Conservation (phyloP, 2,888 invertebrate genomes). For the Pandemis heparana region DNA sequence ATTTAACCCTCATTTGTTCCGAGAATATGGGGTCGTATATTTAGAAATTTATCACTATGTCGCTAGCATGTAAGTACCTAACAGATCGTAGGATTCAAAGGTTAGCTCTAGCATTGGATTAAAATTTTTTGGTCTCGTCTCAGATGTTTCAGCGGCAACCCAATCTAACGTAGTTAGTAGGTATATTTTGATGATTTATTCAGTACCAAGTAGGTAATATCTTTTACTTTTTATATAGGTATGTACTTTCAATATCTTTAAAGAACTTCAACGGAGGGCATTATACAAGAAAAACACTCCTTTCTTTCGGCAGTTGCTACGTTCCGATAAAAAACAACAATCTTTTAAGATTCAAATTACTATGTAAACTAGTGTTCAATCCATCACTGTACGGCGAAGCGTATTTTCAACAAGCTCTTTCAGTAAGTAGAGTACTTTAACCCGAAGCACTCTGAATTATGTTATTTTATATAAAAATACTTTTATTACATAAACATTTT, state of each 20-base stretch:
- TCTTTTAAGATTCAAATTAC: slow-evolving; percentile 30
- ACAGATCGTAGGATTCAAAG: no score
- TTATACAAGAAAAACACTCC: neutral
- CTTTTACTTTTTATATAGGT: no score
- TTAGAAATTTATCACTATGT: slow-evolving; percentile 17
- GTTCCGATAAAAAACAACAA: slow-evolving; percentile 18
- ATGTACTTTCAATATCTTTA: neutral
- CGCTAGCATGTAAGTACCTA: neutral
- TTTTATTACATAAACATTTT: no score
- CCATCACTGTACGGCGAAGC: slow-evolving; percentile 28
- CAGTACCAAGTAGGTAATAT: no score
- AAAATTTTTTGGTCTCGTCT: no score
- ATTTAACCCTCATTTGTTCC: slow-evolving; percentile 21
- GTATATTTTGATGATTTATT: neutral
- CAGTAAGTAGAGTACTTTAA: neutral
- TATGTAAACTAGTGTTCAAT: slow-evolving; percentile 20
- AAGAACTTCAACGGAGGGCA: neutral
- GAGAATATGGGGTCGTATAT: slow-evolving; percentile 5
- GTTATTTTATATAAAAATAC: no score
- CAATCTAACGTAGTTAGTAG: neutral
- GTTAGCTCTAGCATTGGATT: no score
- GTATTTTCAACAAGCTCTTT: slow-evolving; percentile 13
- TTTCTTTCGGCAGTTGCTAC: neutral
- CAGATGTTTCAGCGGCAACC: no score
- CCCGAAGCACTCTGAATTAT: neutral